Conservation (phyloP, 2,113 vertebrate genomes). For the Lontra canadensis region DNA sequence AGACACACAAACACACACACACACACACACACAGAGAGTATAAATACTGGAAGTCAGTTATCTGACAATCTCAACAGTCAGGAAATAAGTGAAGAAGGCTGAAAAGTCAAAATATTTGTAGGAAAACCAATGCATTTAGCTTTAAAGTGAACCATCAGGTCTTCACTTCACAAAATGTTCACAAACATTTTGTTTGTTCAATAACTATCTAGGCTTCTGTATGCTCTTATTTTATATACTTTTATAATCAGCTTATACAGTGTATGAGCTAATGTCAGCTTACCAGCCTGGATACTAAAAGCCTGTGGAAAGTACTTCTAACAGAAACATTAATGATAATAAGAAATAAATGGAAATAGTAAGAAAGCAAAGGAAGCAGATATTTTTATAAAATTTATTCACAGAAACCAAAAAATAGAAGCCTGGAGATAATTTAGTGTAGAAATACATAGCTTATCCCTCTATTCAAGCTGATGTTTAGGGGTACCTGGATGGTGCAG, state of each 20-base stretch:
- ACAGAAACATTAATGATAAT: not conserved
- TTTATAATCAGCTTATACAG: not conserved
- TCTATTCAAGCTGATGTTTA: conserved; percentile 33
- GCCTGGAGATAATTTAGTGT: not conserved
- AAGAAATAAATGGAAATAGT: conserved; percentile 7
- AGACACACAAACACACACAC: too few relatives aligned
- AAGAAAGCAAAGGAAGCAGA: not conserved
- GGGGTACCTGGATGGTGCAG: not conserved
- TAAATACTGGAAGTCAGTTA: not conserved
- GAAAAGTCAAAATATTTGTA: not conserved
- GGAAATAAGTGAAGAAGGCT: not conserved
- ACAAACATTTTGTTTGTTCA: too few relatives aligned
- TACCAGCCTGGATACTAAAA: not conserved
- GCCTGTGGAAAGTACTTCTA: not conserved
- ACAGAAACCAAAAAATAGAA: not conserved
- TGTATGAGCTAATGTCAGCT: not conserved
- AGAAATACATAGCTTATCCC: not conserved
- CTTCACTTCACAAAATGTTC: not conserved
- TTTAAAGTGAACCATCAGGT: conserved; percentile 30
- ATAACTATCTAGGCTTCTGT: too few relatives aligned
- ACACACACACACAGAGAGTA: not conserved
- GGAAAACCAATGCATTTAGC: not conserved
- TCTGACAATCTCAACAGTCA: not conserved
- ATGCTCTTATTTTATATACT: not conserved
- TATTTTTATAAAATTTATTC: conserved; percentile 51